Conservation (phyloP, 2,113 vertebrate genomes). For the Mugil cephalus region DNA sequence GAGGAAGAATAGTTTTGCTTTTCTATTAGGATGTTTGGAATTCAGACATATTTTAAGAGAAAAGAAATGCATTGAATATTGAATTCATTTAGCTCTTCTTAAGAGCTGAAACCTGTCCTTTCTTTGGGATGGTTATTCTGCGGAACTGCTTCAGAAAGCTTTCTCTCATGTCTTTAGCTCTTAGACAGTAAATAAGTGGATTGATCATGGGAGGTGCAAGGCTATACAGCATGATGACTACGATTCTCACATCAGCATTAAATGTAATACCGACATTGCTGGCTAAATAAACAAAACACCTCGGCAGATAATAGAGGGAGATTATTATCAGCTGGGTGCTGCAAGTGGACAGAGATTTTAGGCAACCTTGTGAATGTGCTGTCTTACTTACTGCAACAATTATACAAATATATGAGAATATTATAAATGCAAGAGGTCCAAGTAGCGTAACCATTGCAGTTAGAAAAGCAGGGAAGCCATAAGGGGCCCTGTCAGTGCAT, state of each 20-base stretch:
- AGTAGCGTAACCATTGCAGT: conserved; percentile 61
- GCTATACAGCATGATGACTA: conserved; percentile 73
- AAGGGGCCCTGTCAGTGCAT: conserved; percentile 62
- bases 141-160: conserved; percentile 52
- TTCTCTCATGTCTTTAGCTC: conserved; percentile 72
- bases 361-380: conserved; percentile 34
- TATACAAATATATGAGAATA: conserved; percentile 76
- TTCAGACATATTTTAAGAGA: no score
- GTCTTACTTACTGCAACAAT: conserved; percentile 57
- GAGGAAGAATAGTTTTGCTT: no score
- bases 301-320: conserved; percentile 70
- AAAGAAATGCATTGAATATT: background rate
- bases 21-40: no score
- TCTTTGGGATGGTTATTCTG: background rate
- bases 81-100: conserved; percentile 5
- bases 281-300: conserved; percentile 76
- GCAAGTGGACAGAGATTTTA: conserved; percentile 77
- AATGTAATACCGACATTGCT: conserved; percentile 55
- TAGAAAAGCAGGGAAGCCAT: conserved; percentile 51
- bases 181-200: conserved; percentile 76
- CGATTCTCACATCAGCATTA: conserved; percentile 57
- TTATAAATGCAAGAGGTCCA: conserved; percentile 67
- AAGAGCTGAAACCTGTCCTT: conserved; percentile 35
- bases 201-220: conserved; percentile 75
- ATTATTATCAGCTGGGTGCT: conserved; percentile 78